A percentile compares a stretch with the other conserved stretches of the same genome.
Evolutionary conservation across 2,113 vertebrate genomes (phyloP).

Genomic region (Osmerus eperlanus): DNA sequence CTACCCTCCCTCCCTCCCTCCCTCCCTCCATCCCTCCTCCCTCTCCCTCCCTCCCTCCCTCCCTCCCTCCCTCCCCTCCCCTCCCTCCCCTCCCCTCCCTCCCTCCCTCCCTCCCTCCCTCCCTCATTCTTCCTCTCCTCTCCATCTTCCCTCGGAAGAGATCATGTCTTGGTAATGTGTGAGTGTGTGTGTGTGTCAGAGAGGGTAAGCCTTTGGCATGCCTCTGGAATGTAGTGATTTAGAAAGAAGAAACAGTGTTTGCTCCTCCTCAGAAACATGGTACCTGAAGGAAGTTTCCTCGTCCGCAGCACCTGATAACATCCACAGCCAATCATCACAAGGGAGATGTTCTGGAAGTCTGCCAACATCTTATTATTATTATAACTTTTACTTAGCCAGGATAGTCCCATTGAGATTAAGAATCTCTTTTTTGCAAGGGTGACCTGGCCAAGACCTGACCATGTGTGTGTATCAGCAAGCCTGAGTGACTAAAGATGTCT

Average conservation of each 20-base stretch:
- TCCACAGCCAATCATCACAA: slow-evolving; percentile 20
- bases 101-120: not conserved
- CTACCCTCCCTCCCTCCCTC: not conserved
- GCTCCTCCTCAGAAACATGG: slow-evolving; percentile 36
- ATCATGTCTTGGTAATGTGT: not conserved
- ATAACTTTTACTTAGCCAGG: not conserved
- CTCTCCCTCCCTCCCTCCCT: not conserved
- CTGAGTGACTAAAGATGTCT: slow-evolving; percentile 2
- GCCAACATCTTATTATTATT: slow-evolving; percentile 11
- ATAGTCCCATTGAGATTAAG: slow-evolving; percentile 4
- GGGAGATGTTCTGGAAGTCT: not conserved
- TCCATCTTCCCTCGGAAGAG: not conserved
- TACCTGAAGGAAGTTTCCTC: slow-evolving; percentile 39
- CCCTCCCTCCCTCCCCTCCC: not conserved
- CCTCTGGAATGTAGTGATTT: slow-evolving; percentile 23
- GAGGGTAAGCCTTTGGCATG: not conserved
- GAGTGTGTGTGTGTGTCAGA: not conserved
- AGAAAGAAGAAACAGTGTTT: slow-evolving; percentile 26
- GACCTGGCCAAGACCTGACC: no score
- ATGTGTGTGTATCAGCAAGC: not conserved
- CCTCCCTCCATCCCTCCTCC: not conserved
- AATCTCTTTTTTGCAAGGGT: no score
- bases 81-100: no score
- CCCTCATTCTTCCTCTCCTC: not conserved
- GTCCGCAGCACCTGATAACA: slow-evolving; percentile 32